Base-by-base conservation (phyloP, 2,113 vertebrate genomes). In the Corvus moneduloides region DNA sequence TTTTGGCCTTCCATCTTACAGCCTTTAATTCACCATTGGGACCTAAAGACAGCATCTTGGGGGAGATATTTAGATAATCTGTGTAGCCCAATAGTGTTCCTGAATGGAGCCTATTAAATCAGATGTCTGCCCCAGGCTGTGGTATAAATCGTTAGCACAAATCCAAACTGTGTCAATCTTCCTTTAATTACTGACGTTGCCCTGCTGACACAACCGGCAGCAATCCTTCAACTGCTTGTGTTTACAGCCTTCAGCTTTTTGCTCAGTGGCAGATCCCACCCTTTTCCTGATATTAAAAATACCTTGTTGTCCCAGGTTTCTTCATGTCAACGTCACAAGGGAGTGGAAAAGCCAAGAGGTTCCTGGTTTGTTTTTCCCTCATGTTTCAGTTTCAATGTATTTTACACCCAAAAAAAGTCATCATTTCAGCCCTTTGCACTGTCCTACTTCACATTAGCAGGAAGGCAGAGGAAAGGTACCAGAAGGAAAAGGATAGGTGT, bases 271-370 rank as follows among this genome's bases (percentile, higher is more conserved):
- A 85, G 59, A 74, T 66, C 59, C 46, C 67, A 76, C 32, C 24
- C 54, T 74, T 90, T 84, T 86, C 68, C 72, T 89, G 61, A 59
- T 13, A 32, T 6, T 44, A 74, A 91, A 92, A 72, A 32, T 9
- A 66, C 6, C 6, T 33, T 2, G 0, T 27, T 12, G 6, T 71
- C 35, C 54, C 0, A 0, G 8, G 30, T 13, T 88, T 76, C 67
- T 46, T 24, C 61, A 17, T 16, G 16, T 35, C 67, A 91, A 7
- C 43, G 8, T 74, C 76, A 87, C 28, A 64, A 77, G 52, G 68
- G 72, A 89, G 76, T 87, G 56, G 52, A 93, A 90, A 92, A 90
- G 44, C 61, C 24, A 71, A 94, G 59, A 77, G 9, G 7, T 22
- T 93, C 52, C 43, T 78, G 11, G 7, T 69, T 71, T 48, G 37